Base-by-base conservation (phyloP, 2,797 vertebrate species). In the Siniperca obscura region DNA sequence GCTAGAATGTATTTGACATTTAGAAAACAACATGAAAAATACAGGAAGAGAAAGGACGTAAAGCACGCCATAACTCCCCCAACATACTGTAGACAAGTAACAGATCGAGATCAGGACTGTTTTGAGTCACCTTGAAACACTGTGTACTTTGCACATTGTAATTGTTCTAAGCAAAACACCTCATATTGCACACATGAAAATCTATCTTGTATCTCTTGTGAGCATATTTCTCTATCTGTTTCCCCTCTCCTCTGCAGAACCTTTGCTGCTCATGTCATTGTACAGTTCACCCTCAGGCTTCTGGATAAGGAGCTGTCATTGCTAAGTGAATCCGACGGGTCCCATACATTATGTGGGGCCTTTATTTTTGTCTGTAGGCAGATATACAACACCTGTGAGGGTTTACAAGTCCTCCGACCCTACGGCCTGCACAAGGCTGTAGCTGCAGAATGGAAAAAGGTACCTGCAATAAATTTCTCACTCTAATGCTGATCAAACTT, bases 361-460 rank as follows among this genome's bases (percentile, higher is more conserved):
- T 99, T 99, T 80, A 93, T 99, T 93, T 98, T 97, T 62, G 95
- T 98, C 11, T 99, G 98, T 82, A 94, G 96, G 73, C 98, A 98
- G 90, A 97, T 99, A 69, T 99, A 98, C 90, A 95, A 96, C 92
- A 98, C 97, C 44, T 98, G 97, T 40, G 97, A 98, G 92, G 98
- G 98, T 19, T 90, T 99, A 19, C 96, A 98, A 85, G 89, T 95
- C 36, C 89, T 99, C 52, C 91, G 94, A 76, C 95, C 96, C 57
- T 98, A 98, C 27, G 84, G 86, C 62, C 92, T 99, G 56, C 98
- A 98, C 86, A 93, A 93, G 75, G 96, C 95, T 73, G 90, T 98
- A 17, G 96, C 96, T 65, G 93, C 94, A 16, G 96, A 94, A 0
- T 99, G 98, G 98, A 98, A 93, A 89, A 97, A 97, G 97, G 98